Percentiles rank a stretch among this genome's conserved stretches.
These are phyloP conservation scores for Ailurus styani DNA, from an alignment of 2,113 vertebrate species.

Conservation along the genomic window DNA sequence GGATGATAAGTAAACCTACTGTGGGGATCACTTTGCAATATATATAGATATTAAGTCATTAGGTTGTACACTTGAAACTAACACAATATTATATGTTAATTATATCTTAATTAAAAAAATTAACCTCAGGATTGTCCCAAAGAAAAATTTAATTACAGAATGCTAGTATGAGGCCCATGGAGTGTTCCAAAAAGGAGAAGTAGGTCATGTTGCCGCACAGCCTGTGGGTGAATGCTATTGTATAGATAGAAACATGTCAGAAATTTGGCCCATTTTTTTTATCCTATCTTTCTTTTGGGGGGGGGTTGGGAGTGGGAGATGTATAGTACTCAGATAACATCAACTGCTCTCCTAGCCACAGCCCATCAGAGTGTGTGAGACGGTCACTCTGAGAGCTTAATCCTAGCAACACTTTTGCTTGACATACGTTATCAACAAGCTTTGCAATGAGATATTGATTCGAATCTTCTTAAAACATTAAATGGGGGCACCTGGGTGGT, in stretches of 20 bases:
- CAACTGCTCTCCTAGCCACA: not conserved
- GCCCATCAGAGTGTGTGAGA: no score
- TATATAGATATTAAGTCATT: not conserved
- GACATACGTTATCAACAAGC: not conserved
- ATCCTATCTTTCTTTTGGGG: not conserved
- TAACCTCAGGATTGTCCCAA: not conserved
- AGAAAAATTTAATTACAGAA: not conserved
- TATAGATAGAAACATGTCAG: accelerated
- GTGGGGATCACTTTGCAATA: not conserved
- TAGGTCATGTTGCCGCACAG: no score
- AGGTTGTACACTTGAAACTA: not conserved
- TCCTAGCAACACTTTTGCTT: not conserved
- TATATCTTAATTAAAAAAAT: not conserved
- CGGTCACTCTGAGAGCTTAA: not conserved
- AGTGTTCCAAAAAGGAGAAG: not conserved
- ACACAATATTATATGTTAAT: not conserved
- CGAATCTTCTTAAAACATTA: not conserved
- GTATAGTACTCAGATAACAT: not conserved
- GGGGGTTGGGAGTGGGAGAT: not conserved
- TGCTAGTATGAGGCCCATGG: not conserved
- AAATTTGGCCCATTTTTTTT: not conserved
- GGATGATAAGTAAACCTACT: not conserved
- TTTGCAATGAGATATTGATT: not conserved
- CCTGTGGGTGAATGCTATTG: not conserved
- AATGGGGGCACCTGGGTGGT: not conserved